Evolutionary conservation across 2,888 invertebrate genomes (phyloP).

Genomic region (Lottia scabra): DNA sequence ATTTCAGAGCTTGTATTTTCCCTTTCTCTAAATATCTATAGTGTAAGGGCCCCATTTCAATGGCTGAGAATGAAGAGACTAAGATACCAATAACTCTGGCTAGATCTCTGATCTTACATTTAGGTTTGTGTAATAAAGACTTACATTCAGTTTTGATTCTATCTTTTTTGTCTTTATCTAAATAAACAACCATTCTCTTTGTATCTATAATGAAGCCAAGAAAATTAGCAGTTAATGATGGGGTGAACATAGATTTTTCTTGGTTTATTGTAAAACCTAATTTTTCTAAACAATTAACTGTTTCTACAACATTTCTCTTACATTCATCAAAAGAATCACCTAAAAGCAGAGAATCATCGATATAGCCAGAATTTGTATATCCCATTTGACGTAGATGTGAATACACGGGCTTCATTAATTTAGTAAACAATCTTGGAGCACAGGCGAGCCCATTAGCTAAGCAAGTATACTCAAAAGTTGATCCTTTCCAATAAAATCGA

Average conservation of each 20-base stretch:
- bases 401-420: not conserved
- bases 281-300: not conserved
- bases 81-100: not conserved
- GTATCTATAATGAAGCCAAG: not conserved
- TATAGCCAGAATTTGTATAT: not conserved
- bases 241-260: not conserved
- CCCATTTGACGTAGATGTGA: not conserved
- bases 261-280: not conserved
- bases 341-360: not conserved
- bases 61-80: not conserved
- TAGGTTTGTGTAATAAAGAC: not conserved
- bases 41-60: not conserved
- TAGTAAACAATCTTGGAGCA: constrained; percentile 1
- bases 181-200: not conserved
- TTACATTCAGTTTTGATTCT: not conserved
- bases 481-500: not conserved
- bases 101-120: not conserved
- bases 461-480: not conserved
- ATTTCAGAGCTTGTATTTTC: not conserved
- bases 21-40: not conserved
- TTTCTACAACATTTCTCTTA: not conserved
- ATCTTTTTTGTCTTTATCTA: not conserved
- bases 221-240: not conserved
- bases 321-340: not conserved
- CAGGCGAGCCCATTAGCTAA: not conserved